A percentile compares a stretch with the other conserved stretches of the same genome.
phyloP scores from a whole-genome alignment of 1,140 invertebrate genomes.

The Maconellicoccus hirsutus region DNA sequence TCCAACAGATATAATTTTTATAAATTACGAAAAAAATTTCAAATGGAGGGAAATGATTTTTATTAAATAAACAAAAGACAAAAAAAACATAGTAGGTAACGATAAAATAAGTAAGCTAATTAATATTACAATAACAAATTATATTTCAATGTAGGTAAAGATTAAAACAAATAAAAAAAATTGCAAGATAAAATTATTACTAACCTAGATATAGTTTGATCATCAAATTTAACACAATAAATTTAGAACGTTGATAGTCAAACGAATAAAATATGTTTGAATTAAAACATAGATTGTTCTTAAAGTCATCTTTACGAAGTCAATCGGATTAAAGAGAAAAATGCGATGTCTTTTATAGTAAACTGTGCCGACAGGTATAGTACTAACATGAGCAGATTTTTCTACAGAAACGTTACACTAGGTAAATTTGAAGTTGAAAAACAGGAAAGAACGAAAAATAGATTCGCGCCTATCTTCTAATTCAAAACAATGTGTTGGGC shows the following conservation, averaged over 20 bases:
- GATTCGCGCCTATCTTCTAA: no score
- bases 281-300: neutral
- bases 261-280: neutral
- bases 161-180: conserved; percentile 10
- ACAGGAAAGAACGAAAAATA: no score
- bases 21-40: neutral
- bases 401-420: no score
- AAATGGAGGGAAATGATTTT: conserved; percentile 4
- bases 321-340: neutral
- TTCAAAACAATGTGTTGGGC: no score
- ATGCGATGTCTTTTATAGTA: neutral
- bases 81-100: conserved; percentile 4
- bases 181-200: conserved; percentile 13
- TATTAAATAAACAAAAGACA: conserved; percentile 13
- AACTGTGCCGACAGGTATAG: neutral
- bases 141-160: conserved; percentile 10
- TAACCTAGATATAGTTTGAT: conserved; percentile 10
- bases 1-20: no score
- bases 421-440: no score
- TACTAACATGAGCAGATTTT: no score
- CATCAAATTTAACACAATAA: neutral
- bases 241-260: neutral
- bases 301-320: neutral
- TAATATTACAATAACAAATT: conserved; percentile 17
- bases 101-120: conserved; percentile 18